phyloP scores from a whole-genome alignment of 2,113 vertebrate genomes.

The Hyperoodon ampullatus region DNA sequence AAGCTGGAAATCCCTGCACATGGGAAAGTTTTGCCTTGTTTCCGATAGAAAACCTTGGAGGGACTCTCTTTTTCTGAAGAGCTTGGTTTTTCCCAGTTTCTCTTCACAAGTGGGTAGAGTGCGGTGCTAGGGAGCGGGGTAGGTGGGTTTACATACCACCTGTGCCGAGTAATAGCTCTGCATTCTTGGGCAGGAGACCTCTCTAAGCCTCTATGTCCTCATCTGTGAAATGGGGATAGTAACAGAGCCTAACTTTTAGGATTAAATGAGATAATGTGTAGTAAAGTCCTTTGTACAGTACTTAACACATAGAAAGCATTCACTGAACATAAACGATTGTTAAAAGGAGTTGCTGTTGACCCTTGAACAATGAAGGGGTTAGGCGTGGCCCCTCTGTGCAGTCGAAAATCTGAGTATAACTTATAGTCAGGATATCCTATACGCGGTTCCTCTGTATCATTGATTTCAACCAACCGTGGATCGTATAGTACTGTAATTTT shows the following conservation, averaged over 20 bases:
- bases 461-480: neutral
- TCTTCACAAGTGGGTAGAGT: neutral
- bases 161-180: neutral
- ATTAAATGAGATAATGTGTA: neutral
- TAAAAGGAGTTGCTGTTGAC: neutral
- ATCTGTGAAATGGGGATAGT: neutral
- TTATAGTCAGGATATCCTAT: fast-evolving
- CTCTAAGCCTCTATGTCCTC: neutral
- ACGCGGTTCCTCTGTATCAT: neutral
- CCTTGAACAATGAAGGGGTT: neutral
- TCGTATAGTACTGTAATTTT: neutral
- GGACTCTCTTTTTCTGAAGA: neutral
- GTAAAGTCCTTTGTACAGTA: neutral
- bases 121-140: fast-evolving
- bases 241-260: neutral
- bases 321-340: neutral
- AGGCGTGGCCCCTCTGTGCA: neutral
- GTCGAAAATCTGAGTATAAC: neutral
- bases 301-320: neutral
- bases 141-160: neutral
- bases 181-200: neutral
- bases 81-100: neutral
- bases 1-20: neutral
- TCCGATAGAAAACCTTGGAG: neutral
- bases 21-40: neutral